Conservation (phyloP, 2,888 invertebrate genomes). For the Amiota mariae region DNA sequence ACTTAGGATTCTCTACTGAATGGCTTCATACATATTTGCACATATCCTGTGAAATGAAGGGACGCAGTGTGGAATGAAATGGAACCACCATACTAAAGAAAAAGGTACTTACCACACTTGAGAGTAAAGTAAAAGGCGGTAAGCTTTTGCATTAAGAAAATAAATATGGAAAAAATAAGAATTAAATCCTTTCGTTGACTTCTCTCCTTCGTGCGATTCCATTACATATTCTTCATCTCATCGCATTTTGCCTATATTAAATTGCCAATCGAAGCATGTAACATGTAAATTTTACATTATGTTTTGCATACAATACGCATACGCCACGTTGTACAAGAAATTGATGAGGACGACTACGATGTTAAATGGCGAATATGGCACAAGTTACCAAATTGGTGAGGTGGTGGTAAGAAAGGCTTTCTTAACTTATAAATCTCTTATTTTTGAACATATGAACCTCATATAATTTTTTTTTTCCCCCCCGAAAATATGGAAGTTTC, state of each 20-base stretch:
- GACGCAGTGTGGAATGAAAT: not conserved
- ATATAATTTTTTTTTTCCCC: no score
- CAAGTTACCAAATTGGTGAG: not conserved
- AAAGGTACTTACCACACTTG: no score
- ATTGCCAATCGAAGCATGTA: conserved; percentile 69
- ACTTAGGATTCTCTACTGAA: no score
- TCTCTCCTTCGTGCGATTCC: not conserved
- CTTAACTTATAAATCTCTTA: no score
- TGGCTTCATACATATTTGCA: no score
- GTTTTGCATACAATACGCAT: conserved; percentile 18
- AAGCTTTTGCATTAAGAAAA: not conserved
- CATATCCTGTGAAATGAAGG: no score
- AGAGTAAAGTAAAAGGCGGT: not conserved
- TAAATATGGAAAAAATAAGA: not conserved
- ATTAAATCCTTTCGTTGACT: conserved; percentile 5
- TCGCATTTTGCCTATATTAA: conserved; percentile 50
- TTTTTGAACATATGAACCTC: no score
- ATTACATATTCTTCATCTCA: not conserved
- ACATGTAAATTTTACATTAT: conserved; percentile 66
- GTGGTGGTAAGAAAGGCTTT: not conserved
- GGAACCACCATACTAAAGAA: not conserved
- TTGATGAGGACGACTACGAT: not conserved
- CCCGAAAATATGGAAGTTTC: no score
- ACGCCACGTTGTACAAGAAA: not conserved
- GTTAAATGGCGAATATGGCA: not conserved